Evolutionary conservation across 2,797 vertebrate species (phyloP).

Genomic region (Oreonectes daqikongensis): DNA sequence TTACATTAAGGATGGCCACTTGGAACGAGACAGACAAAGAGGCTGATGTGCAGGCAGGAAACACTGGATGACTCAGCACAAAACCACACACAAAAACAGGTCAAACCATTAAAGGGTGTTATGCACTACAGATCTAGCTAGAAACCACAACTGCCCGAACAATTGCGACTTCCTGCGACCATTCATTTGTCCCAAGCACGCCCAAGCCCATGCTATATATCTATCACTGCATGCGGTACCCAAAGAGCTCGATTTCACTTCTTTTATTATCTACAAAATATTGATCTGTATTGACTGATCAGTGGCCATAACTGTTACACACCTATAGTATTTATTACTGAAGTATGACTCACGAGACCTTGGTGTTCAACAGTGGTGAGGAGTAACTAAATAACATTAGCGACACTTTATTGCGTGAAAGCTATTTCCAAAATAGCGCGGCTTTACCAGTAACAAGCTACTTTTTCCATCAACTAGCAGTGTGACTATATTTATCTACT

Average conservation of each 20-base stretch:
- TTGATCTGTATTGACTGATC: constrained; percentile 26
- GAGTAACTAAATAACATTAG: neutral
- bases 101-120: constrained; percentile 33
- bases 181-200: constrained; percentile 14
- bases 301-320: constrained; percentile 3
- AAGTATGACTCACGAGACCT: neutral
- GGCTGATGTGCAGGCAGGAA: constrained; percentile 7
- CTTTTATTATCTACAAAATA: constrained; percentile 39
- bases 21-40: neutral
- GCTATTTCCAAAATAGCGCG: too few relatives aligned
- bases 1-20: neutral
- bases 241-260: constrained; percentile 8
- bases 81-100: constrained; percentile 40
- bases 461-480: neutral
- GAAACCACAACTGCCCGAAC: constrained; percentile 27
- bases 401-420: neutral
- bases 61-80: constrained; percentile 29
- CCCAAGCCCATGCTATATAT: neutral
- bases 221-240: constrained; percentile 19
- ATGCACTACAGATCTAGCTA: constrained; percentile 1
- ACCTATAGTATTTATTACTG: neutral
- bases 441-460: too few relatives aligned
- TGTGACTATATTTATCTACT: too few relatives aligned
- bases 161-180: constrained; percentile 25
- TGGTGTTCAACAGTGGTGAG: neutral